A percentile compares a stretch with the other conserved stretches of the same genome.
Conservation (phyloP, 2,797 vertebrate genomes). For the Peromyscus melanophrys region DNA sequence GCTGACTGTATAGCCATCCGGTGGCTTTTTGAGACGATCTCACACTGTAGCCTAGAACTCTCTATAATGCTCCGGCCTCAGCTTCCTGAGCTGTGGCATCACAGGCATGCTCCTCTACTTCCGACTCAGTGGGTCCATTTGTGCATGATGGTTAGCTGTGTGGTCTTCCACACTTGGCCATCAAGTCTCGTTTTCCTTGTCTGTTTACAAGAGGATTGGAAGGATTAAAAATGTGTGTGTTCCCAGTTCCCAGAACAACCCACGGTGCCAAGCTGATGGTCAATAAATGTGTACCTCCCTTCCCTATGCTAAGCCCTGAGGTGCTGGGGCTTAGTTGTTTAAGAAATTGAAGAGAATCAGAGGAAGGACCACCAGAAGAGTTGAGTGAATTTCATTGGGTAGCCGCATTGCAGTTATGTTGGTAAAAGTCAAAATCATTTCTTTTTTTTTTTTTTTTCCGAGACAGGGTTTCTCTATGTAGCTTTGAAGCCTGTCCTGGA, state of each 20-base stretch:
- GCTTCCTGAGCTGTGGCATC: not conserved
- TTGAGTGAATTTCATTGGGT: not conserved
- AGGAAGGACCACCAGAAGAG: conserved; percentile 30
- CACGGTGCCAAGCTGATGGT: not conserved
- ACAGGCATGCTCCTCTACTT: not conserved
- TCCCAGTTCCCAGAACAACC: conserved; percentile 11
- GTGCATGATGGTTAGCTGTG: not conserved
- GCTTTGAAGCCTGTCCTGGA: too few species aligned
- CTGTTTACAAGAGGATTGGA: not conserved
- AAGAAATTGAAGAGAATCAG: conserved; percentile 38
- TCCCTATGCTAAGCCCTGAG: not conserved
- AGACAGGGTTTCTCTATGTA: too few species aligned
- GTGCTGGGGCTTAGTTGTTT: conserved; percentile 9
- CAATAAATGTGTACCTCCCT: not conserved
- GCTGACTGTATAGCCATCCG: not conserved
- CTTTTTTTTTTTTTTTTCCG: too few species aligned
- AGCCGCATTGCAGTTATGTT: not conserved
- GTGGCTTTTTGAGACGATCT: not conserved
- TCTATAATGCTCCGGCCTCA: not conserved
- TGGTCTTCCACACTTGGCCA: not conserved
- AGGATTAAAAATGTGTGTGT: not conserved
- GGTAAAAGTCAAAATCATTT: conserved; percentile 45
- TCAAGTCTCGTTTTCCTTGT: not conserved
- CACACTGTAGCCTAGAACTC: not conserved
- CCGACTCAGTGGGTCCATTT: not conserved